Evolutionary conservation across 2,113 vertebrate species (phyloP).

Genomic region (Calyptomena viridis): DNA sequence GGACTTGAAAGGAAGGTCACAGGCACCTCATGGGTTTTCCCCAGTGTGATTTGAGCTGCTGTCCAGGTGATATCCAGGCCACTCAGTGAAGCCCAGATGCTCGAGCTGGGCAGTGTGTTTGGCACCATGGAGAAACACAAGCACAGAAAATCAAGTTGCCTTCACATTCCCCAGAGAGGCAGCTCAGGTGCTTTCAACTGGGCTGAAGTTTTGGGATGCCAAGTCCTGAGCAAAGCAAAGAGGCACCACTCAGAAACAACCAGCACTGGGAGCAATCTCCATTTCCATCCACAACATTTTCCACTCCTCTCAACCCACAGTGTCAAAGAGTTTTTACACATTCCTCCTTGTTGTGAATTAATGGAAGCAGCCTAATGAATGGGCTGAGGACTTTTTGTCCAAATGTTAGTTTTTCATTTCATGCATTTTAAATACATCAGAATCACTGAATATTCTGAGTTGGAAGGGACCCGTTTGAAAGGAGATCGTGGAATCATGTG

Average conservation of each 20-base stretch:
- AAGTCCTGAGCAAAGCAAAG: not conserved
- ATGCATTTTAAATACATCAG: not conserved
- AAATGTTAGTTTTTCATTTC: not conserved
- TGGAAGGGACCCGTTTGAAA: not conserved
- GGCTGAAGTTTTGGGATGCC: not conserved
- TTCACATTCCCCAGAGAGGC: not conserved
- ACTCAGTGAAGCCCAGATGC: not conserved
- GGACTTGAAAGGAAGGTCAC: not conserved
- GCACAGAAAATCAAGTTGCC: accelerated
- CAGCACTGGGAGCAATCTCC: not conserved
- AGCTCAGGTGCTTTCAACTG: not conserved
- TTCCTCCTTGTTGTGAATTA: not conserved
- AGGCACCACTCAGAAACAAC: not conserved
- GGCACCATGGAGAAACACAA: not conserved
- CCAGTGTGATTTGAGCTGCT: not conserved
- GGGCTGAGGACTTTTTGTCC: not conserved
- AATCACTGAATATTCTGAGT: not conserved
- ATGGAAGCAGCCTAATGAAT: not conserved
- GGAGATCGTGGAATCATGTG: no score
- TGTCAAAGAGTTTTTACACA: not conserved
- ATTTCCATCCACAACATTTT: not conserved
- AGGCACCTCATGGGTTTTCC: not conserved
- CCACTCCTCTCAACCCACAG: not conserved
- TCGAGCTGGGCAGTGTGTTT: not conserved
- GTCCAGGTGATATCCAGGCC: no score